Conservation (phyloP, 2,797 vertebrate genomes). For the Anguilla marmorata region DNA sequence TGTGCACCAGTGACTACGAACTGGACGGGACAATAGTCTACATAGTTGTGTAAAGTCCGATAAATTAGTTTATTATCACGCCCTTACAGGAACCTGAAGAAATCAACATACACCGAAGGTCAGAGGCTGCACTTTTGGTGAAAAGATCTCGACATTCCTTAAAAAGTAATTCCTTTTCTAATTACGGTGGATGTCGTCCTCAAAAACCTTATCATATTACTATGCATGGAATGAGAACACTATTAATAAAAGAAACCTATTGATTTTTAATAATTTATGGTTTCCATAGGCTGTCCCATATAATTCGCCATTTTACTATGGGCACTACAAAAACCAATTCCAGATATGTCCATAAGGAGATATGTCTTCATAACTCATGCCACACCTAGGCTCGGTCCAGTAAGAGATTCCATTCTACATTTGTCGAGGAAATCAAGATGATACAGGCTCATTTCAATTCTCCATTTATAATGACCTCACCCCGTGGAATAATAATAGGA, state of each 20-base stretch:
- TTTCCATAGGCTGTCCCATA: conserved; percentile 33
- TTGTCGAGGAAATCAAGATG: conserved; percentile 26
- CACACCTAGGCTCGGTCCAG: neutral
- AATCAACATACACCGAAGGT: neutral
- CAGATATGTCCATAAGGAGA: conserved; percentile 23
- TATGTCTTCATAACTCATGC: conserved; percentile 30
- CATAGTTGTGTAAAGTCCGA: neutral
- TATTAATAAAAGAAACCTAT: conserved; percentile 35
- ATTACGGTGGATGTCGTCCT: conserved; percentile 10
- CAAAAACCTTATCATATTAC: conserved; percentile 13
- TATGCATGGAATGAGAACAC: conserved; percentile 5
- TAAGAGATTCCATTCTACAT: conserved; percentile 20
- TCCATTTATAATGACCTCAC: conserved; percentile 20
- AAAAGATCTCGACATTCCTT: neutral
- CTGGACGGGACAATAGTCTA: neutral
- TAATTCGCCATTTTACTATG: conserved; percentile 35
- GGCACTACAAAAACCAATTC: conserved; percentile 36
- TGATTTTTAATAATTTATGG: conserved; percentile 34
- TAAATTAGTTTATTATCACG: neutral
- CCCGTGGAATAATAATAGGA: conserved; percentile 17
- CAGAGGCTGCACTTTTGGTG: neutral
- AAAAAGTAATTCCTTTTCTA: conserved; percentile 16
- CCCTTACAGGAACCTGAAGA: neutral
- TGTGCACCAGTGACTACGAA: neutral
- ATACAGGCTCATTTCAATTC: conserved; percentile 8